phyloP scores from a whole-genome alignment of 2,113 vertebrate species.

The Trematomus loennbergii region DNA sequence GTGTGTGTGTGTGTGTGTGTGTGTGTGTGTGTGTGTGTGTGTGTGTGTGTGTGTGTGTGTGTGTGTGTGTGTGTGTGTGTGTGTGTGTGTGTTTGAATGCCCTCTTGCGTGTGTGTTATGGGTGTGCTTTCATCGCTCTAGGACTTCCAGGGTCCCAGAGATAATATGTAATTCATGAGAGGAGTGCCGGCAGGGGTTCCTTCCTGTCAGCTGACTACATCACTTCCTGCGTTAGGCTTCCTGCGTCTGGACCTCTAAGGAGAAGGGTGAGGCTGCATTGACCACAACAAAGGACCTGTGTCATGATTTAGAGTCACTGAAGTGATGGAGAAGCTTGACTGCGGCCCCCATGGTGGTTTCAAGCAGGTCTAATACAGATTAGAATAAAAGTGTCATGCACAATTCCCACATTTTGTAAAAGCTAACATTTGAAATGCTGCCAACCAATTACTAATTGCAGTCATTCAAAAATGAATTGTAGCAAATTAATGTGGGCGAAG shows the following conservation, averaged over 20 bases:
- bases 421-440: neutral
- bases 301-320: neutral
- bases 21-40: constrained; percentile 34
- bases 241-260: constrained; percentile 52
- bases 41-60: constrained; percentile 17
- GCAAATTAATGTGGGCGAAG: neutral
- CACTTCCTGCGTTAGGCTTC: constrained; percentile 69
- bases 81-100: neutral
- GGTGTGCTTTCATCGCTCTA: constrained; percentile 68
- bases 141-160: constrained; percentile 65
- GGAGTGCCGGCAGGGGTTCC: constrained; percentile 63
- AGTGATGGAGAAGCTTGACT: neutral
- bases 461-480: neutral
- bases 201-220: constrained; percentile 82
- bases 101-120: constrained; percentile 44
- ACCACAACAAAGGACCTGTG: neutral
- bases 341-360: neutral
- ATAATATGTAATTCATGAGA: constrained; percentile 71
- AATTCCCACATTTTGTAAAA: neutral
- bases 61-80: neutral
- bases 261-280: constrained; percentile 20
- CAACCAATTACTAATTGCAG: neutral
- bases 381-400: neutral
- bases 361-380: neutral
- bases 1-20: constrained; percentile 26